Evolutionary conservation across 2,888 invertebrate species (phyloP), one percentile per base, ranked within the genome.

Genomic region (Kuschelorhynchus macadamiae): DNA sequence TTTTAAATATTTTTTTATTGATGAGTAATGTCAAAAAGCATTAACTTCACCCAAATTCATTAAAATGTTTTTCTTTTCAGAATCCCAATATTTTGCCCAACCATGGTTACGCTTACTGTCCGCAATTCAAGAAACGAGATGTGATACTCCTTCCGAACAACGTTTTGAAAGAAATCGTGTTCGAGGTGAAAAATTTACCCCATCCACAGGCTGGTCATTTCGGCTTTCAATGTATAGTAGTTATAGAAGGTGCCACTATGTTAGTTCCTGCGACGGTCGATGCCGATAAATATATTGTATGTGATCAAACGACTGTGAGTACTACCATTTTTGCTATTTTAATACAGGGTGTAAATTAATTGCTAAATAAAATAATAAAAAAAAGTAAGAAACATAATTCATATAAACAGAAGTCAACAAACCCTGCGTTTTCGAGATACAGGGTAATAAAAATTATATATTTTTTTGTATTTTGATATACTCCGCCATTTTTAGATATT

Each of bases 181-280:
- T 97, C 67, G 94, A 95, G 83, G 95, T 96, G 53, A 93, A 95
- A 78, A 96, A 97, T 83, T 85, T 97, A 73, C 96, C 96, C 17
- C 93, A 93, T 82, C 93, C 95, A 20, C 93, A 93, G 82, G 92
- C 92, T 72, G 95, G 92, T 0, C 95, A 96, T 79, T 92, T 93
- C 39, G 96, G 96, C 53, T 96, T 96, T 81, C 92, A 95, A 76
- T 97, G 97, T 81, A 93, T 95, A 74, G 92, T 96, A 14, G 92
- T 92, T 78, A 95, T 96, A 78, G 96, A 96, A 83, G 91, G 91
- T 56, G 94, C 95, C 30, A 94, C 94, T 78, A 92, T 96, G 90
- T 88, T 93, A 75, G 89, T 96, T 17, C 94, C 94, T 61, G 96
- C 96, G 0, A 88, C 94, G 77, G 93, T 95, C 21, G 94, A 95